These are phyloP conservation scores for Sebastes vulpes DNA, from an alignment of 2,797 vertebrate genomes.

Conservation along the genomic window DNA sequence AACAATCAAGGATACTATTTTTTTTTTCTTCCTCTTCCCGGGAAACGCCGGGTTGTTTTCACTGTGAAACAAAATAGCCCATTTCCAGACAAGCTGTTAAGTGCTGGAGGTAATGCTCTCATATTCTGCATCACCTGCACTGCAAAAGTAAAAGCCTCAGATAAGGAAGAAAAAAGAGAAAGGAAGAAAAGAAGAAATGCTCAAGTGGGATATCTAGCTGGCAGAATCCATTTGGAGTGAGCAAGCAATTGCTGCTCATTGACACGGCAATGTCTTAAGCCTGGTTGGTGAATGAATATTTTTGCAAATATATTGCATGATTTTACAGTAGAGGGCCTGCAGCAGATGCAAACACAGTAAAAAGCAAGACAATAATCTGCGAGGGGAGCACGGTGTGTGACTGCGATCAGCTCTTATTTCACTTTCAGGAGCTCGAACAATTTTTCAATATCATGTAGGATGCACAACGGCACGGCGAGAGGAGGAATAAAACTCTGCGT, in stretches of 20 bases:
- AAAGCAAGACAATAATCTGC: slow-evolving; percentile 68
- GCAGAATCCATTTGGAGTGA: slow-evolving; percentile 70
- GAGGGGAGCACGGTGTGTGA: slow-evolving; percentile 53
- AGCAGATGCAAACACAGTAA: slow-evolving; percentile 59
- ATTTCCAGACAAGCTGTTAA: slow-evolving; percentile 68
- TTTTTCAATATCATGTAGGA: slow-evolving; percentile 64
- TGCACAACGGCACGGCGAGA: background rate
- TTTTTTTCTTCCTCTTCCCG: slow-evolving; percentile 6
- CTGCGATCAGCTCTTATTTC: slow-evolving; percentile 70
- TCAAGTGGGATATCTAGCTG: slow-evolving; percentile 60
- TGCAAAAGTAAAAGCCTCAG: slow-evolving; percentile 24
- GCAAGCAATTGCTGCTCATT: slow-evolving; percentile 76
- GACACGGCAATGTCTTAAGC: slow-evolving; percentile 79
- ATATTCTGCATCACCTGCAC: slow-evolving; percentile 43
- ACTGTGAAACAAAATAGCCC: slow-evolving; percentile 56
- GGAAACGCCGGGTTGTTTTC: slow-evolving; percentile 46
- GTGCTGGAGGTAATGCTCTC: slow-evolving; percentile 68
- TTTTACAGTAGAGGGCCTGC: slow-evolving; percentile 82
- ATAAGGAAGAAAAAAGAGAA: background rate
- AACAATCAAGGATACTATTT: slow-evolving; percentile 41
- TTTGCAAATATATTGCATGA: slow-evolving; percentile 86
- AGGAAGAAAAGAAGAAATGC: slow-evolving; percentile 37
- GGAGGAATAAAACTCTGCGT: background rate
- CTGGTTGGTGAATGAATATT: slow-evolving; percentile 81
- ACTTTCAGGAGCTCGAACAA: slow-evolving; percentile 65